A percentile compares a stretch with the other conserved stretches of the same genome.
These are phyloP conservation scores for Lepidostoma basale DNA, from an alignment of 1,140 invertebrate genomes.

Conservation along the genomic window DNA sequence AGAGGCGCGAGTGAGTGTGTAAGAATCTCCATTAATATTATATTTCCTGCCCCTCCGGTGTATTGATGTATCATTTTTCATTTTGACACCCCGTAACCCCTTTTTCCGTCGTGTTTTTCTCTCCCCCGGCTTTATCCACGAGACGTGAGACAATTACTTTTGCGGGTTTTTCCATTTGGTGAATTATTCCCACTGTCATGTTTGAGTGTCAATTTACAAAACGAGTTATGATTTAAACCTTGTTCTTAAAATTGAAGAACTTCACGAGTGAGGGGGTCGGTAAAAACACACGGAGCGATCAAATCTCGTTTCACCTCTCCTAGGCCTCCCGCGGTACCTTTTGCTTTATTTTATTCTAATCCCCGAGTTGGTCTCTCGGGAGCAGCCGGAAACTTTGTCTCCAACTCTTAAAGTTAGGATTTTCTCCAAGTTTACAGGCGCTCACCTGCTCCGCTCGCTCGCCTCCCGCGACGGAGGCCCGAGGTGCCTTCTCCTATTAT, in stretches of 20 bases:
- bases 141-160: conserved; percentile 21
- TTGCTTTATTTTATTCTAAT: conserved; percentile 19
- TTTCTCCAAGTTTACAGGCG: conserved; percentile 2
- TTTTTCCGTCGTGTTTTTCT: background rate
- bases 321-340: background rate
- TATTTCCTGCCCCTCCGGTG: background rate
- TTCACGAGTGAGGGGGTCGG: background rate
- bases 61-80: conserved; percentile 14
- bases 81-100: background rate
- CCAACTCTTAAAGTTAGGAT: background rate
- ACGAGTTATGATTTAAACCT: background rate
- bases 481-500: too few relatives aligned
- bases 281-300: background rate
- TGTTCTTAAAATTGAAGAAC: background rate
- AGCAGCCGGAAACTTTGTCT: background rate
- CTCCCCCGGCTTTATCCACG: background rate
- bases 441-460: too few relatives aligned
- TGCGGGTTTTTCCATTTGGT: conserved; percentile 3
- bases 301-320: background rate
- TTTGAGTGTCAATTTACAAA: background rate
- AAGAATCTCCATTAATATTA: too few relatives aligned
- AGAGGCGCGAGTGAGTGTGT: too few relatives aligned
- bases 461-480: too few relatives aligned
- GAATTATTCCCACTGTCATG: background rate
- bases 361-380: background rate